phyloP scores from a whole-genome alignment of 2,113 vertebrate genomes.

The Vombatus ursinus region DNA sequence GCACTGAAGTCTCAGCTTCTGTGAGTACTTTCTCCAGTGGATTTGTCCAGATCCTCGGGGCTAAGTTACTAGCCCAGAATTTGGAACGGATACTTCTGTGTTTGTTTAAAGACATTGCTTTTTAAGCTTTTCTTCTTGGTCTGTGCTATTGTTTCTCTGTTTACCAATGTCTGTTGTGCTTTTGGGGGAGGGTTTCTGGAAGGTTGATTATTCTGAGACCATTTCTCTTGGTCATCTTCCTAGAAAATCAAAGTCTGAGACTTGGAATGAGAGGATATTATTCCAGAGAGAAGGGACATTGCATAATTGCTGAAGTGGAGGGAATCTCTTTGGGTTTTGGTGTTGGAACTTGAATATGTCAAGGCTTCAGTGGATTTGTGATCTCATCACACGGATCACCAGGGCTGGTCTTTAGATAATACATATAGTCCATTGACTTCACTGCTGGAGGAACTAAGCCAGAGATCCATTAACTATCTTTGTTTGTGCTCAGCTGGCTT shows the following conservation, averaged over 20 bases:
- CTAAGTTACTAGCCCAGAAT: background rate
- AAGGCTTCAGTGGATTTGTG: background rate
- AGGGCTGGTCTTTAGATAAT: background rate
- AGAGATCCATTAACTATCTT: background rate
- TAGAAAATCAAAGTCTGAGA: background rate
- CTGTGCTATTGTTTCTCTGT: background rate
- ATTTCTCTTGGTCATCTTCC: background rate
- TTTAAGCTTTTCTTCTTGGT: background rate
- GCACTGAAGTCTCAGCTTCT: background rate
- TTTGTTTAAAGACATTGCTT: background rate
- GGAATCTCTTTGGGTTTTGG: background rate
- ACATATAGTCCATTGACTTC: background rate
- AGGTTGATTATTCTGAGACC: background rate
- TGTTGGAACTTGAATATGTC: background rate
- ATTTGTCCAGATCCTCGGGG: background rate
- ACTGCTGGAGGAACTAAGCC: background rate
- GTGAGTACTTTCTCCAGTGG: background rate
- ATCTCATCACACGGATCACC: background rate
- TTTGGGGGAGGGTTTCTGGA: background rate
- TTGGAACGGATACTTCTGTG: background rate
- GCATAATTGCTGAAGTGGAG: background rate
- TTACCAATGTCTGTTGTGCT: background rate
- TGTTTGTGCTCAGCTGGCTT: background rate
- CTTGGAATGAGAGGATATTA: background rate
- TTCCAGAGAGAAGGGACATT: background rate